Evolutionary conservation across 2,113 vertebrate genomes (phyloP), one percentile per base, ranked within the genome.

Genomic region (Lepisosteus osseus): DNA sequence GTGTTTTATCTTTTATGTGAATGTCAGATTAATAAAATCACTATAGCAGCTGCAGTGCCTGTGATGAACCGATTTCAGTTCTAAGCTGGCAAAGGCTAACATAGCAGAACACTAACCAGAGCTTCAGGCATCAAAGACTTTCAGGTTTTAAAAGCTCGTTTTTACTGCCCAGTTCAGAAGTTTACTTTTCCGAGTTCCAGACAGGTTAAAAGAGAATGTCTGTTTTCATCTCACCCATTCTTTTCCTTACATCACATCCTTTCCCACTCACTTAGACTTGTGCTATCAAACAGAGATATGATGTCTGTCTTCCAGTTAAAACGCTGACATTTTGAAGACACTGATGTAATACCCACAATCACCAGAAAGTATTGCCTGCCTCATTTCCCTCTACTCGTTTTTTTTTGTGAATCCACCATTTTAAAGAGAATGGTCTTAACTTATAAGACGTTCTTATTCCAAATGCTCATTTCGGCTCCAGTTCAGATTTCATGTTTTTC

Each of bases 161-260:
- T 91, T 93, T 93, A 92, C 88, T 87, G 89, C 77, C 85, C 89
- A 85, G 86, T 90, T 92, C 81, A 89, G 87, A 87, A 90, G 86
- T 85, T 87, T 87, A 89, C 72, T 40, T 89, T 89, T 88, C 80
- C 92, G 83, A 74, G 42, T 85, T 85, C 90, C 92, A 94, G 93
- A 93, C 93, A 92, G 88, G 88, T 93, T 94, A 87, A 92, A 93
- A 93, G 91, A 80, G 86, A 87, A 88, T 77, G 89, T 86, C 86
- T 93, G 90, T 92, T 94, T 95, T 93, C 78, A 88, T 93, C 92
- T 91, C 90, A 90, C 83, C 88, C 89, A 74, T 85, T 78, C 83
- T 90, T 93, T 92, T 92, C 92, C 93, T 73, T 76, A 87, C 86
- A 86, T 72, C 84, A 88, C 87, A 92, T 91, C 87, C 87, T 92